A percentile compares a stretch with the other conserved stretches of the same genome.
Evolutionary conservation across 2,888 invertebrate species (phyloP).

Genomic region (Archips crataeganus): DNA sequence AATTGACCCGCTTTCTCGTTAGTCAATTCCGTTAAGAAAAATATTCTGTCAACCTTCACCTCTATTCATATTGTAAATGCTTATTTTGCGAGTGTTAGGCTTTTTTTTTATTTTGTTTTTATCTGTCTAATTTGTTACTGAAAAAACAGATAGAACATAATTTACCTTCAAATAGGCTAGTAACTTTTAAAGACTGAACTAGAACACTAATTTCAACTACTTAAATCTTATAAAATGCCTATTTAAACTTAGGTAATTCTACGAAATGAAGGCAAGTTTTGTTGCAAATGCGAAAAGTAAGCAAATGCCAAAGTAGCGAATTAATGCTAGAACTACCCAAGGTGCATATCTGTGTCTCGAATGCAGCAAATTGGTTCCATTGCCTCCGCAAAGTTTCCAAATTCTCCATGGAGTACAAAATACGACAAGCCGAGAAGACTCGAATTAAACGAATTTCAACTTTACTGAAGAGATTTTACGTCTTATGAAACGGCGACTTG

Average conservation of each 20-base stretch:
- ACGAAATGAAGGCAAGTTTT: constrained; percentile 11
- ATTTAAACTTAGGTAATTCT: constrained; percentile 14
- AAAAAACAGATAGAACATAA: no score
- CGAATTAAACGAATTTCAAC: not conserved
- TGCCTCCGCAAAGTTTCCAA: constrained; percentile 63
- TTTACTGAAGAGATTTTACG: constrained; percentile 7
- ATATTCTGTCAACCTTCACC: no score
- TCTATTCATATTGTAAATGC: no score
- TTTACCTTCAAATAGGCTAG: no score
- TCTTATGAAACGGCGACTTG: not conserved
- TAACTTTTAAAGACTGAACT: no score
- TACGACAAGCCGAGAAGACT: not conserved
- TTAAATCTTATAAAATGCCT: not conserved
- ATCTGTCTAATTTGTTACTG: no score
- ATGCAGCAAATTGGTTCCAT: constrained; percentile 71
- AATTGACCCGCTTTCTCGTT: no score
- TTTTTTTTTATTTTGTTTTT: no score
- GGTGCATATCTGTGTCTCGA: constrained; percentile 64
- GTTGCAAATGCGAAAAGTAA: constrained; percentile 28
- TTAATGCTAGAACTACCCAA: constrained; percentile 60
- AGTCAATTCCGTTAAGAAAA: no score
- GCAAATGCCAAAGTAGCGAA: constrained; percentile 54
- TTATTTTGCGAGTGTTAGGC: no score
- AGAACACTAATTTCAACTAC: not conserved
- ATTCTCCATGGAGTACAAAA: constrained; percentile 55